Evolutionary conservation across 1,140 invertebrate genomes (phyloP), one percentile per base, ranked within the genome.

Genomic region (Cydia splendana): DNA sequence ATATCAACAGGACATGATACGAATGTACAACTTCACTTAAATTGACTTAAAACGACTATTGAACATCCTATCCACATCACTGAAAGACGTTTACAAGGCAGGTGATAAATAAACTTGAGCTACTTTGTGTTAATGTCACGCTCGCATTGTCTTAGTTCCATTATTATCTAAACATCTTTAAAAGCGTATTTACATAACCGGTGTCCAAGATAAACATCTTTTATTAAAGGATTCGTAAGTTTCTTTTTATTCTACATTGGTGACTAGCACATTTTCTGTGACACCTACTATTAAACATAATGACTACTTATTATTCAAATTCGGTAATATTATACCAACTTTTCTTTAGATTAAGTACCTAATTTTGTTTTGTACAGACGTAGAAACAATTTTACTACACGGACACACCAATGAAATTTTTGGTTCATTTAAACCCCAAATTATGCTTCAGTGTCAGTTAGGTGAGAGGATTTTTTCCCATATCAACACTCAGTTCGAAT

Each of bases 111-210:
- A 62, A 24, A 62, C 57, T 24, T 24, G 57, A 62, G n/a, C 20
- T 62, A 62, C 20, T 62, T 62, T 24, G 57, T 57, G 15, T 24
- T 62, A 24, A 62, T 62, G 57, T 24, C 57, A 24, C 12, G 57
- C n/a, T 20, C n/a, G 51, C 51, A 18, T 53, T 62, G 20, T 62
- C 20, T 62, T 24, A 62, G 18, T 12, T 12, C 1, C 57, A 62
- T 62, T 62, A 62, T 62, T 62, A 62, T 24, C 20, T 62, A 62
- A 62, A 62, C 57, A 62, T 62, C 18, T 62, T 62, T 62, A 53
- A 53, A 6, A 18, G 51, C n/a, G 7, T 0, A 62, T 62, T 62
- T 62, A 12, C 57, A 62, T 62, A 62, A 12, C 20, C 20, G 7
- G 57, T 62, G 7, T 20, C 20, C 10, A 62, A 62, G 57, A 10